These are phyloP conservation scores for Sebastolobus alascanus DNA, from an alignment of 2,797 vertebrate species.

Conservation along the genomic window DNA sequence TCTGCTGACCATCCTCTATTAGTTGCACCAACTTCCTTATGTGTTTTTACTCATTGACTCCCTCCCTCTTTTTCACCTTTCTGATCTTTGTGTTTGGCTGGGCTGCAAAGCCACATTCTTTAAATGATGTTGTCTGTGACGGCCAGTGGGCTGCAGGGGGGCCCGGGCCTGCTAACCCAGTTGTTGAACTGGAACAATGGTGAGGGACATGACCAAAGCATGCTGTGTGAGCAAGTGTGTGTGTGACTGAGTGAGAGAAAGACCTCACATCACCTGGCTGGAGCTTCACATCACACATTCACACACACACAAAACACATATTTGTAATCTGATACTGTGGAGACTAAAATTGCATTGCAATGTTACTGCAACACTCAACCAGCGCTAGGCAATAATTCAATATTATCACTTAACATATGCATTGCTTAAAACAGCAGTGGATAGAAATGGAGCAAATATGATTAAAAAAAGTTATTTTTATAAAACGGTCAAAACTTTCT, in stretches of 20 bases:
- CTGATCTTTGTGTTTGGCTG: conserved; percentile 22
- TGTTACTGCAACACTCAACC: neutral
- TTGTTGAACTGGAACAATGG: conserved; percentile 63
- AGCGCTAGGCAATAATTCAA: neutral
- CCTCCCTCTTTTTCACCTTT: conserved; percentile 15
- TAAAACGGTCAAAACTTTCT: too few species aligned
- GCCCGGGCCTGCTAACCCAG: conserved; percentile 43
- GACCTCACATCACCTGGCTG: conserved; percentile 8
- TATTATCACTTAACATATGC: neutral
- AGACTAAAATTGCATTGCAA: neutral
- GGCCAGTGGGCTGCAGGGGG: conserved; percentile 34
- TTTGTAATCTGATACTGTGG: neutral
- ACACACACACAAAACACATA: conserved; percentile 2
- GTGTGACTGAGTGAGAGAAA: neutral
- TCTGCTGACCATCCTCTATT: neutral
- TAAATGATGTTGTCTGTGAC: conserved; percentile 56
- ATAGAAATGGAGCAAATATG: too few species aligned
- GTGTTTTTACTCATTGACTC: neutral
- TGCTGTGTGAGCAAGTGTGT: conserved; percentile 34
- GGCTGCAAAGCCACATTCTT: conserved; percentile 51
- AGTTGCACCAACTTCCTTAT: neutral
- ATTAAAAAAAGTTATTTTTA: too few species aligned
- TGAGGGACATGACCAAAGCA: conserved; percentile 44
- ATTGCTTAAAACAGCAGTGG: fast-evolving
- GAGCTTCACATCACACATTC: neutral